phyloP scores from a whole-genome alignment of 2,888 invertebrate species.

The Pseudoips prasinana region DNA sequence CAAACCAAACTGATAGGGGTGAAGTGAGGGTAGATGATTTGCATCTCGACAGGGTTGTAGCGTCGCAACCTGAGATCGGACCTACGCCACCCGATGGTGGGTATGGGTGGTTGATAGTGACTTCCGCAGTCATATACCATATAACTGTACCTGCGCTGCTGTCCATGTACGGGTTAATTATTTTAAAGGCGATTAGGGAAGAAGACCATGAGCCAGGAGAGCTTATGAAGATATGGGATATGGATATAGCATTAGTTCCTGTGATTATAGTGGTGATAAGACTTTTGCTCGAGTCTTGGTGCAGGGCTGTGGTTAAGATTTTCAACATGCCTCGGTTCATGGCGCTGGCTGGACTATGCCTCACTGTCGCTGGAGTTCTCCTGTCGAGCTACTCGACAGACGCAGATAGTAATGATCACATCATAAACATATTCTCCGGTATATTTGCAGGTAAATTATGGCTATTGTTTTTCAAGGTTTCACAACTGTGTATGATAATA shows the following conservation, averaged over 20 bases:
- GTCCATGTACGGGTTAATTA: constrained; percentile 79
- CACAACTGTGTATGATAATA: constrained; percentile 13
- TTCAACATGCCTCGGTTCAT: constrained; percentile 83
- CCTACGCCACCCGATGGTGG: constrained; percentile 85
- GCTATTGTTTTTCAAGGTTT: constrained; percentile 22
- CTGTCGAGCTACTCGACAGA: constrained; percentile 76
- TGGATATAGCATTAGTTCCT: constrained; percentile 82
- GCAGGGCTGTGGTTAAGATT: constrained; percentile 76
- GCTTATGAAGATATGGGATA: constrained; percentile 78
- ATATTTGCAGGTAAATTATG: constrained; percentile 71
- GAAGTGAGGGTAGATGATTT: constrained; percentile 58
- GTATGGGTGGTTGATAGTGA: constrained; percentile 85
- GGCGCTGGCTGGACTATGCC: constrained; percentile 79
- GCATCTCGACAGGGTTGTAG: constrained; percentile 82
- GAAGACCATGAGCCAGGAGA: constrained; percentile 68
- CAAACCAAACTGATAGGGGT: constrained; percentile 36
- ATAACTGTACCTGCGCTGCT: constrained; percentile 81
- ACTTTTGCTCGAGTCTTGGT: constrained; percentile 83
- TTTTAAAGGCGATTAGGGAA: constrained; percentile 73
- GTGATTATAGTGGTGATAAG: constrained; percentile 82
- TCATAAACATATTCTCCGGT: constrained; percentile 76
- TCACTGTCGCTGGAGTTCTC: constrained; percentile 81
- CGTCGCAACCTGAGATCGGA: constrained; percentile 85
- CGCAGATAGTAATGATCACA: constrained; percentile 64
- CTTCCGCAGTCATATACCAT: constrained; percentile 82